Base-by-base conservation (phyloP, 1,140 invertebrate genomes). In the Eriosoma lanigerum region DNA sequence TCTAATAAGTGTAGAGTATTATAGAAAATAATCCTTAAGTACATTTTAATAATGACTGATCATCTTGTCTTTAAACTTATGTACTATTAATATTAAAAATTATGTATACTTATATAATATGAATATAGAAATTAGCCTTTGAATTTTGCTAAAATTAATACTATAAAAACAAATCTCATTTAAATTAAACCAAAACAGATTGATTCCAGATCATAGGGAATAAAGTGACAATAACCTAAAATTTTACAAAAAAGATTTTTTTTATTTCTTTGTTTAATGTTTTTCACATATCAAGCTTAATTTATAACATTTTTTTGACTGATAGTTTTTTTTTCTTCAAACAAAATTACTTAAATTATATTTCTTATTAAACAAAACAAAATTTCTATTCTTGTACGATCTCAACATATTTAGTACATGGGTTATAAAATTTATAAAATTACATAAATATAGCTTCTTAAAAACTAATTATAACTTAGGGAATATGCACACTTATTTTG, bases 401-500 rank as follows among this genome's bases (percentile, higher is more conserved):
- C 56, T 62, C 56, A 48, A 60, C 1, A 48, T 62, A 48, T 78
- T 78, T 78, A 56, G 54, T 78, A 62, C 54, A 58, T 46, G 72
- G n/a, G 54, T 78, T n/a, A n/a, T n/a, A n/a, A n/a, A n/a, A n/a
- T n/a, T 78, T 78, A 21, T 78, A 78, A 60, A n/a, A 78, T 78
- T 62, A 58, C 21, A 66, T 46, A 73, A 13, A 58, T 60, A 62
- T 60, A 62, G 75, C 54, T 78, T 62, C 38, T 78, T 78, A 29
- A 78, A 62, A 60, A 78, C 9, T 21, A 38, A n/a, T 76, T 76
- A 24, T 48, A 29, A 62, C 21, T 75, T 75, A 75, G 21, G 24
- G 19, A 44, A 62, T 24, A 29, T 62, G 75, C 75, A 62, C 75
- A 62, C 24, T 19, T 60, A 62, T 50, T 62, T 78, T 24, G 38